phyloP scores from a whole-genome alignment of 2,888 invertebrate genomes.

The Tinea trinotella region DNA sequence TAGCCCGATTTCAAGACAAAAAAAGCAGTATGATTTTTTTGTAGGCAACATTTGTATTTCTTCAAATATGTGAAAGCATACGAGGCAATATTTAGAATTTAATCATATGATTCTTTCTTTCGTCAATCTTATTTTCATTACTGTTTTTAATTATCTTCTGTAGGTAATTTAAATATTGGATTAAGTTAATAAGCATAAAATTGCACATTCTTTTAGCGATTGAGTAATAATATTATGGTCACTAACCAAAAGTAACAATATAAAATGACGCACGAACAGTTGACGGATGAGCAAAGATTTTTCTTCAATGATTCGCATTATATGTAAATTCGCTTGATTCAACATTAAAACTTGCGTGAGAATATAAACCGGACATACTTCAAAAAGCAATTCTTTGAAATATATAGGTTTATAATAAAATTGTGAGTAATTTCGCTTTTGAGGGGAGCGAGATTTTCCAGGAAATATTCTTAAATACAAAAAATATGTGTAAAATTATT shows the following conservation, averaged over 20 bases:
- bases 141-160: no score
- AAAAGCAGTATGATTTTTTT: no score
- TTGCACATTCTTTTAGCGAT: neutral
- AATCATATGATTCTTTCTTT: no score
- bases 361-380: neutral
- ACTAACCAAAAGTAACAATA: neutral
- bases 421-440: neutral
- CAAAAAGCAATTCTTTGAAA: neutral
- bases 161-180: no score
- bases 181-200: no score
- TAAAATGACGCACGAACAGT: neutral
- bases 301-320: conserved; percentile 16
- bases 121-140: no score
- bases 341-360: neutral
- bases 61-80: no score
- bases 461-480: no score
- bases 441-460: neutral
- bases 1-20: no score
- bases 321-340: conserved; percentile 10
- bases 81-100: no score
- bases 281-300: conserved; percentile 13
- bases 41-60: no score
- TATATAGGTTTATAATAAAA: neutral
- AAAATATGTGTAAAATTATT: no score
- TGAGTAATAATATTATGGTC: neutral